Base-by-base conservation (phyloP, 53 echinoderm and acorn worm species). In the Arbacia lixula region DNA sequence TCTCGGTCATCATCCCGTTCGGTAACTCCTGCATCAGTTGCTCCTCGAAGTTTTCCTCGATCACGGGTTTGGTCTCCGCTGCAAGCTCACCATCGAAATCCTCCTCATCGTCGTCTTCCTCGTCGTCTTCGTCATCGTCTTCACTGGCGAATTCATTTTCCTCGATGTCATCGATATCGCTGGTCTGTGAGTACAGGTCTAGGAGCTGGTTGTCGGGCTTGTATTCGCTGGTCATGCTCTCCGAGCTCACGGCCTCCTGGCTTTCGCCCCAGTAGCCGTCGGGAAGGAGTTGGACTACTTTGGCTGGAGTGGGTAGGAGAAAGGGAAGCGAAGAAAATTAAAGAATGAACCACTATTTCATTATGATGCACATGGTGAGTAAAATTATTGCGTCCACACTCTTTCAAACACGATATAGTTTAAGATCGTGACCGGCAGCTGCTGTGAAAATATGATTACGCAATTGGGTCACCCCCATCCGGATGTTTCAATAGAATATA, bases 261-360 rank as follows among this genome's bases (percentile, higher is more conserved):
- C 62, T 61, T 38, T 32, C 80, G 9, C 41, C 80, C 80, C 80
- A 80, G 62, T 80, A 80, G 62, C 60, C 61, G 30, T 80, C 62
- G 4, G 80, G 80, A 41, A 80, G 80, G 19, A 80, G 60, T 42
- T 80, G 61, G 3, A 80, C 62, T 11, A 80, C 80, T 25, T 80
- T 80, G 80, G 41, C 80, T 80, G 14, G 16, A 30, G 12, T 61
- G 19, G 34, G 65, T 19, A 21, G 58, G 5, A 58, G 24, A 58
- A 21, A n/a, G n/a, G n/a, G 14, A 8, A 46, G 49, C 8, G 49
- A 14, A 8, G 49, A 46, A 46, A 46, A 46, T 10, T 46, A 46
- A 46, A 14, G 14, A 46, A 46, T 46, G 14, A 46, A n/a, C n/a
- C n/a, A n/a, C n/a, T n/a, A n/a, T n/a, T n/a, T n/a, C n/a, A n/a